phyloP scores from a whole-genome alignment of 2,888 invertebrate genomes.

The Tetranychus piercei region DNA sequence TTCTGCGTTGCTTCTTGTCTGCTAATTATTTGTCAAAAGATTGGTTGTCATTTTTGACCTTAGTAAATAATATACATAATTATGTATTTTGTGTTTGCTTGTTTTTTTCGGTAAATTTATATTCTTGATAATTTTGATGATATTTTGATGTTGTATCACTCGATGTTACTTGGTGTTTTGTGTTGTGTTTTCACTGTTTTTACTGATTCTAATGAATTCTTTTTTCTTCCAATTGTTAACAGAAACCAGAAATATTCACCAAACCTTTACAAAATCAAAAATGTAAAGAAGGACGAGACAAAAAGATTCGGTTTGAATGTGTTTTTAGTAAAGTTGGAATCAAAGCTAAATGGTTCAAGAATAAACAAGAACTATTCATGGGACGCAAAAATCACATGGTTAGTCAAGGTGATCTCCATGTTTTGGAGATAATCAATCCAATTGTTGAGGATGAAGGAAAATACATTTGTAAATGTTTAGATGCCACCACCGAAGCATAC shows the following conservation, averaged over 20 bases:
- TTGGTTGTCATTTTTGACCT: neutral
- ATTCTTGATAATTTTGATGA: constrained; percentile 9
- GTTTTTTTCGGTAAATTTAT: constrained; percentile 2
- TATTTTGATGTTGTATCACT: neutral
- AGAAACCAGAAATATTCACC: constrained; percentile 87
- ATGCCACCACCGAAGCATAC: constrained; percentile 67
- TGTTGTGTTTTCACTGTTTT: neutral
- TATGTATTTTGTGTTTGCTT: neutral
- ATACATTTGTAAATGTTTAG: constrained; percentile 83
- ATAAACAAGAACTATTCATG: constrained; percentile 68
- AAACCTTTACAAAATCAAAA: constrained; percentile 83
- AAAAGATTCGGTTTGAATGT: constrained; percentile 76
- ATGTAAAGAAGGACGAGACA: constrained; percentile 87
- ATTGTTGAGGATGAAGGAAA: constrained; percentile 93
- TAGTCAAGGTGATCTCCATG: constrained; percentile 74
- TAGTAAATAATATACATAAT: neutral
- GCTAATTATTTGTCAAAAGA: neutral
- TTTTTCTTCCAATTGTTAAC: neutral
- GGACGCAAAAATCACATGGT: constrained; percentile 92
- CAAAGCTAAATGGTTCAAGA: constrained; percentile 48
- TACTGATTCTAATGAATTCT: neutral
- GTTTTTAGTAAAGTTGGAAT: constrained; percentile 71
- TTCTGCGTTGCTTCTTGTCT: neutral
- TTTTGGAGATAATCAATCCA: constrained; percentile 67
- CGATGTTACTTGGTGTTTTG: neutral